A percentile compares a stretch with the other conserved stretches of the same genome.
These are phyloP conservation scores for Sarcoramphus papa DNA, from an alignment of 2,797 vertebrate genomes.

Conservation along the genomic window DNA sequence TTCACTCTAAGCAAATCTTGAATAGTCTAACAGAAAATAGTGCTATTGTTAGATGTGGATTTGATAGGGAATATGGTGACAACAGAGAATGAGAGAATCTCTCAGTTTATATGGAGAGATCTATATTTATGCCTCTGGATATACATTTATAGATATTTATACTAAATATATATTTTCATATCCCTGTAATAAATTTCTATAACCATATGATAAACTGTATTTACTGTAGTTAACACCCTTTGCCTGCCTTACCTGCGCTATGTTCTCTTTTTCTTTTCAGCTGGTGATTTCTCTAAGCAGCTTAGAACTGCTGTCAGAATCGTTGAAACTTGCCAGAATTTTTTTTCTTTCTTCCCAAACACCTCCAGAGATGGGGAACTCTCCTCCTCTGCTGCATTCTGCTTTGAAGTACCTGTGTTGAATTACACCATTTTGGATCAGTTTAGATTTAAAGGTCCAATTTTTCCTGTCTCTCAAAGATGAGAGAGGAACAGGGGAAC, in stretches of 20 bases:
- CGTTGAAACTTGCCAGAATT: background rate
- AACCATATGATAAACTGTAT: constrained; percentile 45
- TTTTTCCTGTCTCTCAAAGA: background rate
- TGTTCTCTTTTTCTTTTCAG: background rate
- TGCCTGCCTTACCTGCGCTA: background rate
- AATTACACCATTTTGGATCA: background rate
- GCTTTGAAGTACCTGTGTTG: background rate
- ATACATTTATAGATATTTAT: constrained; percentile 53
- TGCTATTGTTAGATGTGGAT: background rate
- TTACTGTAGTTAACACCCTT: constrained; percentile 34
- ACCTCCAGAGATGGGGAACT: background rate
- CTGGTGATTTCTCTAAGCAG: constrained; percentile 8
- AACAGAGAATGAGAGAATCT: constrained; percentile 14
- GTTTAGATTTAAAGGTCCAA: background rate
- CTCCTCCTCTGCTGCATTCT: background rate
- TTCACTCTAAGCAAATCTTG: background rate
- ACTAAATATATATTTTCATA: constrained; percentile 50
- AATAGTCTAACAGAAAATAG: background rate
- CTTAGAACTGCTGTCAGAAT: constrained; percentile 30
- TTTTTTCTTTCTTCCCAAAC: background rate
- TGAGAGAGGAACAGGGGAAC: background rate
- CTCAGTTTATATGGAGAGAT: background rate
- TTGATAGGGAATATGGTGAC: constrained; percentile 19
- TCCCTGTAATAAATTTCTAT: constrained; percentile 42
- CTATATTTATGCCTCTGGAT: constrained; percentile 42